Base-by-base conservation (phyloP, 2,797 vertebrate genomes). In the Serranus cabrilla region DNA sequence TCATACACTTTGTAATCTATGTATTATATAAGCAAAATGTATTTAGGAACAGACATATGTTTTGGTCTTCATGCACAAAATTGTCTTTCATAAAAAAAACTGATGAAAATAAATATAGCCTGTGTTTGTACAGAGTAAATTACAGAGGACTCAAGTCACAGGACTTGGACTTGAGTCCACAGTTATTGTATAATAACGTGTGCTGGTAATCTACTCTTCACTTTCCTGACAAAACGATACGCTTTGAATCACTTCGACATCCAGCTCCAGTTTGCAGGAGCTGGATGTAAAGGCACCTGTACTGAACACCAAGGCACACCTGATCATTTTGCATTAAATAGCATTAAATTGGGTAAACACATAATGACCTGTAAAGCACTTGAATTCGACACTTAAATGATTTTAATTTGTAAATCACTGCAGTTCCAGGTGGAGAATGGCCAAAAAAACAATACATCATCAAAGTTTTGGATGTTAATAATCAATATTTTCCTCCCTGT, bases 1-100 rank as follows among this genome's bases (percentile, higher is more conserved):
- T 88, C 78, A 74, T 81, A 78, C 54, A n/a, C 14, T 84, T 84
- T 89, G 82, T 87, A 90, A 86, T 83, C 61, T 78, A 85, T 90
- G 84, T 89, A 83, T 73, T 58, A 86, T 89, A 89, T 31, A 43
- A 73, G 11, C 57, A 60, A 80, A 54, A 71, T 87, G 78, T 89
- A 81, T 81, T 85, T 83, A 89, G 83, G 47, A 82, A 67, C 54
- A 73, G 60, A 77, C 21, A 31, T 76, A 60, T 84, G 74, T 87
- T 88, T 85, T 84, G 62, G 69, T 83, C 82, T 82, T 81, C n/a
- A 80, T 86, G 75, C 77, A 79, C 63, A 78, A 59, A 78, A 47
- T 64, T 88, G 65, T 83, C 46, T 84, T 84, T 81, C 46, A 77
- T 81, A 80, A 82, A 85, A 76, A 59, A 63, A 50, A 27, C 11